phyloP scores from a whole-genome alignment of 2,113 vertebrate genomes.

The Leptobrachium ailaonicum region DNA sequence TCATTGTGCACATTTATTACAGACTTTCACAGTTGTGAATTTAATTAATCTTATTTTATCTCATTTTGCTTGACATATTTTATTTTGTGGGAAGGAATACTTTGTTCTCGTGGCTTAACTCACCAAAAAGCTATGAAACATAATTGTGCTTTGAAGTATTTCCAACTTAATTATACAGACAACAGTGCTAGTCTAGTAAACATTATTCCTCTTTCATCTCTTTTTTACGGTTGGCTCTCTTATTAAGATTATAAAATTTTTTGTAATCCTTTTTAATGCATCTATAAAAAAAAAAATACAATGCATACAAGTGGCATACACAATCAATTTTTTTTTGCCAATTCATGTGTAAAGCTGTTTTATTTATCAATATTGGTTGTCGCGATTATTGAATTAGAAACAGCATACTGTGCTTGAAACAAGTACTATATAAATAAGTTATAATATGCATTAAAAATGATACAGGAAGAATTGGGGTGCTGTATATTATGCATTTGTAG shows the following conservation, averaged over 20 bases:
- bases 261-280: constrained; percentile 1
- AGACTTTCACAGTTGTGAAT: constrained; percentile 43
- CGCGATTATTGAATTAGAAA: too few species aligned
- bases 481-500: too few species aligned
- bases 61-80: constrained; percentile 45
- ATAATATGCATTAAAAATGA: too few species aligned
- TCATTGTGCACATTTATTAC: constrained; percentile 17
- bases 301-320: constrained; percentile 23
- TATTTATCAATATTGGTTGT: too few species aligned
- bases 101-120: constrained; percentile 55
- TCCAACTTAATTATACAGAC: constrained; percentile 57
- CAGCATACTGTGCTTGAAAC: too few species aligned
- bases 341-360: too few species aligned
- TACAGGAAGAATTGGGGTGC: too few species aligned
- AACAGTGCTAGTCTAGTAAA: constrained; percentile 45
- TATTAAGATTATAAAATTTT: constrained; percentile 39
- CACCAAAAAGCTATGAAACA: constrained; percentile 52
- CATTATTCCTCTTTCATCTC: constrained; percentile 37
- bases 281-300: constrained; percentile 31
- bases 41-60: constrained; percentile 52
- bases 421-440: too few species aligned
- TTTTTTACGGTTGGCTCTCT: constrained; percentile 17
- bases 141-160: constrained; percentile 54
- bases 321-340: too few species aligned
- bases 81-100: constrained; percentile 23